Evolutionary conservation across 2,113 vertebrate species (phyloP).

Genomic region (Python bivittatus): DNA sequence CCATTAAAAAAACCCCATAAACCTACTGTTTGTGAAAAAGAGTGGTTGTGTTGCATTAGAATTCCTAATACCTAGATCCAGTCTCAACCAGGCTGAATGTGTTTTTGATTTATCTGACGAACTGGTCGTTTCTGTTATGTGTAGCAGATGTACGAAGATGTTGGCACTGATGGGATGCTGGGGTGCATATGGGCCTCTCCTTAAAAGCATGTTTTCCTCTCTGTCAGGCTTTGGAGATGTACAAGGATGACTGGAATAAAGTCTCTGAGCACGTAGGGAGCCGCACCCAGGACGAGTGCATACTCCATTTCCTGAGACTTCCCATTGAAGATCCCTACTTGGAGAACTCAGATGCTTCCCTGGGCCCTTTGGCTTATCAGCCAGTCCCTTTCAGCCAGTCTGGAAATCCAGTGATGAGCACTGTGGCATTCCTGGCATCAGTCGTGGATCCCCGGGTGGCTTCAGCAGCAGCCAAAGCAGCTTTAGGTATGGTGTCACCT

Average conservation of each 20-base stretch:
- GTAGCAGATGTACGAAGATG: neutral
- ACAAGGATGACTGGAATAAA: conserved; percentile 99
- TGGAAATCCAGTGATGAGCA: conserved; percentile 97
- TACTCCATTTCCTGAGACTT: conserved; percentile 92
- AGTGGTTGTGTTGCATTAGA: too few species aligned
- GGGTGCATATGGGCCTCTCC: neutral
- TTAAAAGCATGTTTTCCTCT: neutral
- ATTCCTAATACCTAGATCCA: neutral
- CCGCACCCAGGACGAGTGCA: conserved; percentile 96
- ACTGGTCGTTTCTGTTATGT: neutral
- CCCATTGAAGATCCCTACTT: conserved; percentile 96
- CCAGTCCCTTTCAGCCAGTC: conserved; percentile 97
- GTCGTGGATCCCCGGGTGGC: conserved; percentile 96
- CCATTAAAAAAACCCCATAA: neutral
- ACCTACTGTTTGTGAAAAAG: too few species aligned
- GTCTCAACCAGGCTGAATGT: neutral
- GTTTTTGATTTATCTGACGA: neutral
- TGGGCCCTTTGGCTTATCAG: conserved; percentile 93
- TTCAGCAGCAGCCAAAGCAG: conserved; percentile 91
- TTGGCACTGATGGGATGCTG: neutral
- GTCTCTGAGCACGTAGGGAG: conserved; percentile 96
- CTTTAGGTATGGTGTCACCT: conserved; percentile 78
- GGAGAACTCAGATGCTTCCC: conserved; percentile 87
- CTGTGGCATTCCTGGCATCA: conserved; percentile 93
- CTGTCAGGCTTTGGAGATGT: conserved; percentile 93